A percentile compares a stretch with the other conserved stretches of the same genome.
These are phyloP conservation scores for Elymnias hypermnestra DNA, from an alignment of 1,140 invertebrate genomes.

Conservation along the genomic window DNA sequence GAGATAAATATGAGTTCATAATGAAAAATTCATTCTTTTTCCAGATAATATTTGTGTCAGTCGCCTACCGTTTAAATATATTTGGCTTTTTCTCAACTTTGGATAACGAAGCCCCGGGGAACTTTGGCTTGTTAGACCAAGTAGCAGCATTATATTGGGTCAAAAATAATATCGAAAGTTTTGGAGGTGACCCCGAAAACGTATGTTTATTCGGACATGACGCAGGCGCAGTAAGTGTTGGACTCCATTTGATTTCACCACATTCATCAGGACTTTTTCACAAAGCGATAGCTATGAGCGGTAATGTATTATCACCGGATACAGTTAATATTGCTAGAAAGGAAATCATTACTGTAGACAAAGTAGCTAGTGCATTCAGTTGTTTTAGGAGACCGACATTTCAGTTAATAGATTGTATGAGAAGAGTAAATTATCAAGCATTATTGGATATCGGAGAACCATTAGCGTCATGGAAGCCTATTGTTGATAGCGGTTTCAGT, in stretches of 20 bases:
- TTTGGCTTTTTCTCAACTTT: constrained; percentile 94
- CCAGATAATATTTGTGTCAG: constrained; percentile 87
- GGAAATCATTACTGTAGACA: constrained; percentile 75
- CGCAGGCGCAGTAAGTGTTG: constrained; percentile 85
- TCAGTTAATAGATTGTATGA: constrained; percentile 81
- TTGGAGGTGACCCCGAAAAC: constrained; percentile 89
- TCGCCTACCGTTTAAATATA: constrained; percentile 87
- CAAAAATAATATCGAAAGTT: constrained; percentile 88
- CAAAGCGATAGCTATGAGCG: constrained; percentile 81
- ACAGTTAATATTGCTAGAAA: constrained; percentile 75
- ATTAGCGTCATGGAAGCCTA: constrained; percentile 84
- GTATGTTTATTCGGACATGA: constrained; percentile 94
- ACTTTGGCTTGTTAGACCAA: constrained; percentile 94
- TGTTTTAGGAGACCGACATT: constrained; percentile 80
- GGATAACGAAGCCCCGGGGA: constrained; percentile 90
- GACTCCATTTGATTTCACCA: constrained; percentile 73
- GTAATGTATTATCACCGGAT: constrained; percentile 79
- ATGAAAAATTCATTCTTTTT: constrained; percentile 37
- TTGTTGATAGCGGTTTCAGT: constrained; percentile 83
- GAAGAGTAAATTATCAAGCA: constrained; percentile 76
- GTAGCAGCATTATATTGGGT: constrained; percentile 91
- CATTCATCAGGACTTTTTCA: constrained; percentile 65
- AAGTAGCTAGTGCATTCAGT: constrained; percentile 80
- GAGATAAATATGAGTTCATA: background rate
- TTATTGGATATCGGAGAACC: constrained; percentile 79